Conservation (phyloP, 2,888 invertebrate genomes). For the Drosophila quinaria region DNA sequence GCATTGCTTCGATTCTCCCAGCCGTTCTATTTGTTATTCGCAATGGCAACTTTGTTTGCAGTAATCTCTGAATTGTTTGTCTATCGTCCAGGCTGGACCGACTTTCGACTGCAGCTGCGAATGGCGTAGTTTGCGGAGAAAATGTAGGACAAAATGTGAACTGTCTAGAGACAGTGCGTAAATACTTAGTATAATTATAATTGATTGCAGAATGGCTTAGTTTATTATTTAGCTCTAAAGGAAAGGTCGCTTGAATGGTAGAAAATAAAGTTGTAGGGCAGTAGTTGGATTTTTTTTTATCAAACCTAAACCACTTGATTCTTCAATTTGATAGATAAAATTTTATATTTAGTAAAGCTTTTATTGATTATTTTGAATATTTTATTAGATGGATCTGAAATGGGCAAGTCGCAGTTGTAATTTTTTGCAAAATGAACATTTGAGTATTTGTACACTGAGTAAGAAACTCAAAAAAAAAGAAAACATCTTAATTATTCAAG, state of each 20-base stretch:
- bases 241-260: neutral
- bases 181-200: neutral
- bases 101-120: conserved; percentile 32
- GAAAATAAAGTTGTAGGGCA: neutral
- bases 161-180: neutral
- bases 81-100: conserved; percentile 14
- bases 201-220: neutral
- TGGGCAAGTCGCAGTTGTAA: too few species aligned
- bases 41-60: conserved; percentile 53
- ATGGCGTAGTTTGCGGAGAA: conserved; percentile 52
- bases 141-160: conserved; percentile 41
- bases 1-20: conserved; percentile 43
- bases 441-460: too few species aligned
- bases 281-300: too few species aligned
- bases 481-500: too few species aligned
- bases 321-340: neutral
- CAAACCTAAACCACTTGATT: too few species aligned
- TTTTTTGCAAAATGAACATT: too few species aligned
- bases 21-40: conserved; percentile 37
- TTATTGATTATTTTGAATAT: neutral
- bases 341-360: neutral
- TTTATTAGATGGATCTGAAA: neutral
- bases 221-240: neutral
- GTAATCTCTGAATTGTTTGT: conserved; percentile 49
- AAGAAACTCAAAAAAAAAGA: too few species aligned